These are phyloP conservation scores for Drosophila maculinotata DNA, from an alignment of 2,888 invertebrate species.

Conservation along the genomic window DNA sequence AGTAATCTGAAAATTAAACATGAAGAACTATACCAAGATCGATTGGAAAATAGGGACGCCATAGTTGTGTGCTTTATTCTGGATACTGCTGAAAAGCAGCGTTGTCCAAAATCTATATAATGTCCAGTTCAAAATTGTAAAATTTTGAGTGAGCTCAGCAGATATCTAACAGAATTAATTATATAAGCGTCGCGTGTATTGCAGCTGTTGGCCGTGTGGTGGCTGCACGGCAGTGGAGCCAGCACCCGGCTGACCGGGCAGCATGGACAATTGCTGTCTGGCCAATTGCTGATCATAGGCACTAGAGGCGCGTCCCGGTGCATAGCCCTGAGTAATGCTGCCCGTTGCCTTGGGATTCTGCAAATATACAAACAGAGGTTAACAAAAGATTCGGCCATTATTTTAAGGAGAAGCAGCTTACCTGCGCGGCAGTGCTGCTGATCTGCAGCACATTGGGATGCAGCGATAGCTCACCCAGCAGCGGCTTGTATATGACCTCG, in stretches of 20 bases:
- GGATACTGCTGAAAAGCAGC: conserved; percentile 45
- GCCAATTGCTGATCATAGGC: conserved; percentile 78
- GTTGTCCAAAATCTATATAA: conserved; percentile 49
- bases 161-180: conserved; percentile 55
- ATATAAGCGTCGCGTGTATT: conserved; percentile 81
- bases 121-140: conserved; percentile 62
- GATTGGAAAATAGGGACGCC: conserved; percentile 78
- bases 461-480: conserved; percentile 82
- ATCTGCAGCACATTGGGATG: conserved; percentile 84
- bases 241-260: conserved; percentile 72
- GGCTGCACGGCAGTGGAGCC: conserved; percentile 67
- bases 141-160: conserved; percentile 61
- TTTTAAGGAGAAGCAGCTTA: conserved; percentile 24
- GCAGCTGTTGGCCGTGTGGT: conserved; percentile 76
- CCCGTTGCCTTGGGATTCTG: conserved; percentile 92
- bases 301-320: conserved; percentile 87
- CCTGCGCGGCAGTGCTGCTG: conserved; percentile 76
- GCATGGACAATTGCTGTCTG: conserved; percentile 80
- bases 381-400: background rate
- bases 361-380: background rate
- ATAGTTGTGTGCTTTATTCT: conserved; percentile 75
- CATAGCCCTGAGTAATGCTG: conserved; percentile 94
- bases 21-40: background rate
- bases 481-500: conserved; percentile 83
- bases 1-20: no score